Percentiles rank a stretch among this genome's conserved stretches.
These are phyloP conservation scores for Melospiza georgiana DNA, from an alignment of 2,113 vertebrate species.

Conservation along the genomic window DNA sequence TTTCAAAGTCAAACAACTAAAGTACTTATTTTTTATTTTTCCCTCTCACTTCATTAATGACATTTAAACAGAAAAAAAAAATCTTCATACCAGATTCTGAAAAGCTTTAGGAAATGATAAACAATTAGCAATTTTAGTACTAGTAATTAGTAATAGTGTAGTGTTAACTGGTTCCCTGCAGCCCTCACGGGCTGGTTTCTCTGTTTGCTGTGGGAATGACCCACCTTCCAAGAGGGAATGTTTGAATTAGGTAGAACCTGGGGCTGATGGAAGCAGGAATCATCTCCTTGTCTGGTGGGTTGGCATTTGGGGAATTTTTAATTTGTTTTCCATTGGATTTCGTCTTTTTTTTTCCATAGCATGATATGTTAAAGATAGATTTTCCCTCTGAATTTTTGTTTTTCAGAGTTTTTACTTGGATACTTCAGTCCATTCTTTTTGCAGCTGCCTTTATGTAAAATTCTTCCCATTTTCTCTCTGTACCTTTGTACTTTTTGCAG, in stretches of 20 bases:
- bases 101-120: background rate
- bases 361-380: background rate
- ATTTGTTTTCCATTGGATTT: background rate
- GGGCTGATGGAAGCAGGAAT: background rate
- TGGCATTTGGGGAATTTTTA: background rate
- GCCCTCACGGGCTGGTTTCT: accelerated
- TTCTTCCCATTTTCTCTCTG: background rate
- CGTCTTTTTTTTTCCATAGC: accelerated
- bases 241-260: background rate
- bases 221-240: background rate
- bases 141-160: background rate
- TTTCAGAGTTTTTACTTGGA: background rate
- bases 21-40: accelerated
- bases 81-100: accelerated
- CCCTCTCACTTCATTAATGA: accelerated
- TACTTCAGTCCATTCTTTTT: background rate
- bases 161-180: background rate
- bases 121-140: background rate
- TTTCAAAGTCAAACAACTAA: background rate
- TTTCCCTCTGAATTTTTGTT: background rate
- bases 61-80: background rate
- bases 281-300: background rate
- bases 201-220: background rate
- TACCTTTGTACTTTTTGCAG: background rate
- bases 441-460: background rate